Conservation (phyloP, 2,888 invertebrate species). For the Gryllus longicercus region DNA sequence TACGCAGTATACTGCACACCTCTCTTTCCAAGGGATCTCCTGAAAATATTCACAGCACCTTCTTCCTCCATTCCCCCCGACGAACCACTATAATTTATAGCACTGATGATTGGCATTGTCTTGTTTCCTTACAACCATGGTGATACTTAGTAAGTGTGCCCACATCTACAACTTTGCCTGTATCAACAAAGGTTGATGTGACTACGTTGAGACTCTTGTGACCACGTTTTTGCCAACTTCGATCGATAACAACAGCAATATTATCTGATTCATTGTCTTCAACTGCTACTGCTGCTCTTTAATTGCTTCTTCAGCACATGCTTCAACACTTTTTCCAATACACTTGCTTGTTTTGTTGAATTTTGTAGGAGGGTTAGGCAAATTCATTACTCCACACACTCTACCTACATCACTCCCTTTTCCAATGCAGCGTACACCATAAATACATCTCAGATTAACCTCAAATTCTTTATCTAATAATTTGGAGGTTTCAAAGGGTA, state of each 20-base stretch:
- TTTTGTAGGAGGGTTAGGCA: no score
- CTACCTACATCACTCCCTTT: no score
- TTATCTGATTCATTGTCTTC: slow-evolving; percentile 20
- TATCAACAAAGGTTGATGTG: slow-evolving; percentile 26
- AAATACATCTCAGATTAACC: no score
- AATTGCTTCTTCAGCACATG: not conserved
- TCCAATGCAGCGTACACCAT: no score
- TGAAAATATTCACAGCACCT: not conserved
- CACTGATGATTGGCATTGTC: slow-evolving; percentile 21
- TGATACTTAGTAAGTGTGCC: not conserved
- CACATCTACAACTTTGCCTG: slow-evolving; percentile 23
- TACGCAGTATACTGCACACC: slow-evolving; percentile 4
- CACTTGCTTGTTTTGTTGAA: no score
- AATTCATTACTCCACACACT: no score
- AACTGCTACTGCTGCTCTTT: slow-evolving; percentile 17
- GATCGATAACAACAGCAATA: slow-evolving; percentile 22
- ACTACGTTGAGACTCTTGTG: slow-evolving; percentile 24
- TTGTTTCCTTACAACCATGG: not conserved
- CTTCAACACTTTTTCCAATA: no score
- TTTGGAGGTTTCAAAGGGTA: no score
- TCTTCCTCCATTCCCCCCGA: not conserved
- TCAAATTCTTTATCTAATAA: no score
- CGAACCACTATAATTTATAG: not conserved
- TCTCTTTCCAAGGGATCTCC: not conserved
- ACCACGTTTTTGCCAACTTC: slow-evolving; percentile 27